Percentiles rank a stretch among this genome's conserved stretches.
Conservation (phyloP, 1,140 invertebrate species). For the Caenorhabditis latens region DNA sequence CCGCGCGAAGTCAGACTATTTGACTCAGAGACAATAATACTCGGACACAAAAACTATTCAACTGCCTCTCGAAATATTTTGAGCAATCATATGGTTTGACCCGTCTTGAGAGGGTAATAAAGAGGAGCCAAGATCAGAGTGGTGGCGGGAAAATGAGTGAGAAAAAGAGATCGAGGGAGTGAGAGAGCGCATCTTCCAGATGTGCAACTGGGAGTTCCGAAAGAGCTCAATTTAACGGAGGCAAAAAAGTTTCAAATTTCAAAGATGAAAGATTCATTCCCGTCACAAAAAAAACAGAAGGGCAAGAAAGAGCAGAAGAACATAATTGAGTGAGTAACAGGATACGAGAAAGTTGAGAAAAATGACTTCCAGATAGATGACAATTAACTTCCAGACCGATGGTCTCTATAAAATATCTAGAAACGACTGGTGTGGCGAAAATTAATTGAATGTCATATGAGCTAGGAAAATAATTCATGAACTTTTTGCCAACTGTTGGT, state of each 20-base stretch:
- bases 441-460: conserved; percentile 9
- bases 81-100: conserved; percentile 40
- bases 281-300: neutral
- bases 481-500: neutral
- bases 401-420: too few relatives aligned
- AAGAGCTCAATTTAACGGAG: conserved; percentile 23
- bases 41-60: conserved; percentile 26
- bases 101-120: conserved; percentile 51
- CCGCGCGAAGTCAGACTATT: too few relatives aligned
- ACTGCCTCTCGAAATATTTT: conserved; percentile 13
- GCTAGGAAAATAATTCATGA: neutral
- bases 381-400: too few relatives aligned
- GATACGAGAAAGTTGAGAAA: too few relatives aligned
- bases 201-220: conserved; percentile 49
- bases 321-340: neutral
- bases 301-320: conserved; percentile 14
- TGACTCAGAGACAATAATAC: neutral
- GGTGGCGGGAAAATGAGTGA: conserved; percentile 10
- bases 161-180: neutral
- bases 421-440: neutral
- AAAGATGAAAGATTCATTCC: conserved; percentile 23
- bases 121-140: conserved; percentile 49
- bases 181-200: conserved; percentile 37
- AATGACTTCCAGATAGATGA: too few relatives aligned
- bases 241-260: conserved; percentile 54